These are phyloP conservation scores for Psittacula derbiana DNA, from an alignment of 2,797 vertebrate species.

Conservation along the genomic window DNA sequence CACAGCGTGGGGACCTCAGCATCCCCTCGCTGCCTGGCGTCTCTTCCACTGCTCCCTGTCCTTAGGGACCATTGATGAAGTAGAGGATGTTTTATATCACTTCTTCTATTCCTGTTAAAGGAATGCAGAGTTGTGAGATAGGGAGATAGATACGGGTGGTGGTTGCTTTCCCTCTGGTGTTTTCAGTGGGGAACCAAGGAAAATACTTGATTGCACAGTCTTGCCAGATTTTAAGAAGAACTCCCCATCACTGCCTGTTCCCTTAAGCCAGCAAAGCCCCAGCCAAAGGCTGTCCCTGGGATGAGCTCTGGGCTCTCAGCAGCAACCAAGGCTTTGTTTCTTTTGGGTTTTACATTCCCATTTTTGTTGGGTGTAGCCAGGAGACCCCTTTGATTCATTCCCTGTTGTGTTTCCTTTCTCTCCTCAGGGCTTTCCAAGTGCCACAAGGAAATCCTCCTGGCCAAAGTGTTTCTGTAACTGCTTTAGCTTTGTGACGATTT, in stretches of 20 bases:
- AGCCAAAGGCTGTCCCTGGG: background rate
- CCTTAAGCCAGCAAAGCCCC: background rate
- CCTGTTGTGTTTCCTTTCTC: background rate
- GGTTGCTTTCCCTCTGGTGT: background rate
- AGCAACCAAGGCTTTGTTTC: background rate
- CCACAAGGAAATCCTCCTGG: background rate
- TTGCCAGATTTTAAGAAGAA: background rate
- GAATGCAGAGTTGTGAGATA: background rate
- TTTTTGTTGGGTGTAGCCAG: background rate
- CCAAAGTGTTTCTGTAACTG: conserved; percentile 35
- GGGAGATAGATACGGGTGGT: fast-evolving
- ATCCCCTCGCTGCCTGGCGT: background rate
- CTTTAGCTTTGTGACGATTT: conserved; percentile 35
- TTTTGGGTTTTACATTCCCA: background rate
- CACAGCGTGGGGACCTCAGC: background rate
- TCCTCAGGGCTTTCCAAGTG: background rate
- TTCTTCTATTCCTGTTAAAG: background rate
- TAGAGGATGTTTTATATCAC: background rate
- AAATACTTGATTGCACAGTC: background rate
- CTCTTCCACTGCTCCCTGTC: fast-evolving
- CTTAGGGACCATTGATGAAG: background rate
- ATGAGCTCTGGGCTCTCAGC: background rate
- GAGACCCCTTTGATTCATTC: background rate
- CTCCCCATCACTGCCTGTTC: background rate
- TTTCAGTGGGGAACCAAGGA: background rate